Evolutionary conservation across 2,888 invertebrate genomes (phyloP).

Genomic region (Norana najaformis): DNA sequence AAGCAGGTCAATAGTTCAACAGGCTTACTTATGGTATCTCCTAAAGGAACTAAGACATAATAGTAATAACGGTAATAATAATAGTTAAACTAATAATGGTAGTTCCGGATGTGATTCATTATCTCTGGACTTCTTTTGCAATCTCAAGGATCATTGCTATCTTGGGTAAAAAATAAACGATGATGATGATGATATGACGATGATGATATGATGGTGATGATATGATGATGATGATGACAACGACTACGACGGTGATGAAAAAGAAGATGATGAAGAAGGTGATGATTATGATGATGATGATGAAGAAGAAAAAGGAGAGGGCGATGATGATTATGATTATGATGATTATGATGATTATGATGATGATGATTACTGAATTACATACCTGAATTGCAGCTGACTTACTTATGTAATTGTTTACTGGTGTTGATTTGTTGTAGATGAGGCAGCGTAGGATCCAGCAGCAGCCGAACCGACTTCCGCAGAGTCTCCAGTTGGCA

Average conservation of each 20-base stretch:
- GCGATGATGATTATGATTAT: not conserved
- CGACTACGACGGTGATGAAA: too few relatives aligned
- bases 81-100: too few relatives aligned
- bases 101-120: too few relatives aligned
- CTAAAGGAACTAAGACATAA: not conserved
- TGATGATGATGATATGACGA: not conserved
- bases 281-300: not conserved
- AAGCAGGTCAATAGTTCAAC: conserved; percentile 48
- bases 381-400: too few relatives aligned
- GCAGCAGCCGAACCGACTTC: conserved; percentile 60
- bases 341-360: not conserved
- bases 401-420: not conserved
- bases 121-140: not conserved
- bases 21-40: too few relatives aligned
- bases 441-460: conserved; percentile 62
- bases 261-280: too few relatives aligned
- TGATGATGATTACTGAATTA: too few relatives aligned
- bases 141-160: not conserved
- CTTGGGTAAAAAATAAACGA: too few relatives aligned
- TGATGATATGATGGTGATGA: not conserved
- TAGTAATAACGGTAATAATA: too few relatives aligned
- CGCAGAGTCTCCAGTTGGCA: conserved; percentile 63
- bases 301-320: too few relatives aligned
- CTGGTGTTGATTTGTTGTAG: conserved; percentile 48
- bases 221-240: too few relatives aligned